Conservation (phyloP, 2,888 invertebrate genomes). For the Synergus gifuensis region DNA sequence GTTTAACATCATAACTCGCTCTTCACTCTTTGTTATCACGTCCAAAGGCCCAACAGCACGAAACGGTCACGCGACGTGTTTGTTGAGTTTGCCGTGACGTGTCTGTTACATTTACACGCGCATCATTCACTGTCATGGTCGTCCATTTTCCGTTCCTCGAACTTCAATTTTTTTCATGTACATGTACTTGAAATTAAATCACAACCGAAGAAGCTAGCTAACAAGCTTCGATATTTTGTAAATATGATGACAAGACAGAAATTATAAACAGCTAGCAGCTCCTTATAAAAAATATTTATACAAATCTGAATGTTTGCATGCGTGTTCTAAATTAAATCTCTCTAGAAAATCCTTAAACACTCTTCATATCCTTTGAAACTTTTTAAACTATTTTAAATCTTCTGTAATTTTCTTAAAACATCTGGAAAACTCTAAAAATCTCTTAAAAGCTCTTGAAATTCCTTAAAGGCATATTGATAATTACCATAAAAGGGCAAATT, state of each 20-base stretch:
- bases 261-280: no score
- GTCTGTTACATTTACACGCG: slow-evolving; percentile 52
- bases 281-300: no score
- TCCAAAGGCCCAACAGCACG: slow-evolving; percentile 58
- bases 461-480: no score
- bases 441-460: no score
- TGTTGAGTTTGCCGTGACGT: slow-evolving; percentile 52
- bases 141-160: slow-evolving; percentile 40
- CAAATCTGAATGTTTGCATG: no score
- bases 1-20: slow-evolving; percentile 35
- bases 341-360: no score
- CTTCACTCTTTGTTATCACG: slow-evolving; percentile 17
- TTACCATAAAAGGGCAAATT: no score
- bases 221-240: neutral
- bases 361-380: no score
- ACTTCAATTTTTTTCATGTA: neutral
- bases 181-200: neutral
- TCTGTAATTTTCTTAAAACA: no score
- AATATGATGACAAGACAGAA: neutral
- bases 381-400: no score
- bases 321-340: no score
- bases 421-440: no score
- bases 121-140: slow-evolving; percentile 53
- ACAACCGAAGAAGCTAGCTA: neutral
- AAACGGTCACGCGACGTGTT: slow-evolving; percentile 66